Evolutionary conservation across 1,140 invertebrate species (phyloP), one percentile per base, ranked within the genome.

Genomic region (Phortica variegata): DNA sequence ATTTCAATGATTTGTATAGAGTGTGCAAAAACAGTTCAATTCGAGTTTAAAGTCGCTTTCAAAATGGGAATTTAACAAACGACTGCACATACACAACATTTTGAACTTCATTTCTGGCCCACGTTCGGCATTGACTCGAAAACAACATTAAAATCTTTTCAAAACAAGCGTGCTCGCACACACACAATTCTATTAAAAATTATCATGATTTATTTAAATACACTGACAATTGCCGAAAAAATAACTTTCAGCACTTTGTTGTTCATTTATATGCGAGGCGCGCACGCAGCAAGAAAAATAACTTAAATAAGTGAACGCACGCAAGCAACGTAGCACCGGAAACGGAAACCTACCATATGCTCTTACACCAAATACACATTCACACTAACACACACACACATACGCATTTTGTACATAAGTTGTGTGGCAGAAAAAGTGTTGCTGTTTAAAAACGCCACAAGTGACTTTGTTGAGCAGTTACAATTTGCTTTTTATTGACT

Each of bases 401-500:
- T n/a, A n/a, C n/a, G n/a, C n/a, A n/a, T 29, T 7, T 6, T 29
- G 26, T 29, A 7, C 6, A 12, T 29, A 12, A 34, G 6, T 20
- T 15, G 44, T 48, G 31, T 39, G 34, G 41, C 36, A n/a, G 38
- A 32, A 26, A 52, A 55, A 57, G 56, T 52, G 54, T 60, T 54
- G 52, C 51, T 59, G 62, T 66, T 62, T 60, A 68, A 68, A 68
- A 68, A 58, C 54, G 54, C 60, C 63, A 63, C 60, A 68, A 68
- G 63, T 63, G 57, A 66, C 63, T 60, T 53, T 68, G 63, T 66
- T 56, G 50, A 53, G 56, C 63, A 60, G 59, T 63, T 68, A 68
- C 63, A 68, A 68, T 68, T 68, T 68, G 63, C 63, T 68, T 68
- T 68, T 68, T 68, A 68, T 68, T 68, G 63, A 66, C 63, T 63